Base-by-base conservation (phyloP, 2,888 invertebrate genomes). In the Drosophila siamana region DNA sequence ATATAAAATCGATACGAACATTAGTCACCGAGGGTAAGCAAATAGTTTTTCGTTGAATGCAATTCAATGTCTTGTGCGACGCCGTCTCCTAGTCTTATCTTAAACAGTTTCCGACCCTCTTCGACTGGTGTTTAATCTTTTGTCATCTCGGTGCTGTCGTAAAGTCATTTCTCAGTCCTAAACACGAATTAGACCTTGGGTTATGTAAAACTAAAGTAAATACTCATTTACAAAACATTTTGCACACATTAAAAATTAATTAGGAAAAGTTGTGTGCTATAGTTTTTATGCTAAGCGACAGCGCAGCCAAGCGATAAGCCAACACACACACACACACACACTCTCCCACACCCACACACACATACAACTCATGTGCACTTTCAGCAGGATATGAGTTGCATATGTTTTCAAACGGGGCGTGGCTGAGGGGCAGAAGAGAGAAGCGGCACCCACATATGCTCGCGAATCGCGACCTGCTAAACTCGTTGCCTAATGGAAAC, bases 171-270 rank as follows among this genome's bases (percentile, higher is more conserved):
- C 13, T 5, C n/a, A 19, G 28, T 28, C 41, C 52, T 19, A 9
- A 9, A 11, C 41, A 40, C n/a, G 7, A 11, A 28, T 40, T 30
- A 30, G 55, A 50, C 19, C 33, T 19, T 43, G 22, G 24, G 15
- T 30, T 56, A 30, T 44, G 56, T 24, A 68, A 54, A 71, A 46
- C 47, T 60, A 56, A 57, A 50, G 60, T 44, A 71, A 74, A 74
- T 70, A 68, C 66, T 54, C 79, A 80, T 80, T 84, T 81, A 69
- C 72, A 73, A 67, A 80, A 76, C 85, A 83, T 82, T 83, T 85
- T 74, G 70, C 78, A 77, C 78, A 80, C 83, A 83, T 84, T 84
- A 84, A 85, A 84, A 84, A 84, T 85, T 82, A 85, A 84, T 84
- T 84, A 84, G 64, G 70, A 79, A 82, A 83, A 85, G 72, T 85